phyloP scores from a whole-genome alignment of 1,140 invertebrate genomes.

The Pentalonia nigronervosa region DNA sequence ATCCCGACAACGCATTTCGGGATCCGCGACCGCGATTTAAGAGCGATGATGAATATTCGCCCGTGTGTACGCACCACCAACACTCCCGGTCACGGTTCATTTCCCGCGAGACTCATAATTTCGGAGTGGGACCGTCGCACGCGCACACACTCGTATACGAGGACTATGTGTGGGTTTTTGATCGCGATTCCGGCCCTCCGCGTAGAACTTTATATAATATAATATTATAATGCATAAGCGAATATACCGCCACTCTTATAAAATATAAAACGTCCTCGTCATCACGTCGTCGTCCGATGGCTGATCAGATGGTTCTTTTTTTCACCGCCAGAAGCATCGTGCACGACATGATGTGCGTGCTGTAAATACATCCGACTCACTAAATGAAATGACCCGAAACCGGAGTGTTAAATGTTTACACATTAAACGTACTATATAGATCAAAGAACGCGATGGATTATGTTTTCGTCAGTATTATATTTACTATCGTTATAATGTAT shows the following conservation, averaged over 20 bases:
- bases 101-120: constrained; percentile 43
- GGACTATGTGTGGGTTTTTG: neutral
- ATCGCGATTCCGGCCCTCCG: neutral
- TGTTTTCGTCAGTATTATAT: neutral
- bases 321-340: neutral
- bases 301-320: too few relatives aligned
- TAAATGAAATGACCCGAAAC: constrained; percentile 15
- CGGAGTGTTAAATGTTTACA: neutral
- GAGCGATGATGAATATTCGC: constrained; percentile 6
- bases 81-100: neutral
- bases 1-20: neutral
- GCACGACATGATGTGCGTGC: neutral
- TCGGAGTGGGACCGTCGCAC: neutral
- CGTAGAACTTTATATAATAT: neutral
- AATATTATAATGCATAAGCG: neutral
- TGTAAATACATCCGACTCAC: neutral
- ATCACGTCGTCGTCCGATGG: neutral
- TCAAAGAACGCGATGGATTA: neutral
- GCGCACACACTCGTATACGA: neutral
- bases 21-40: neutral
- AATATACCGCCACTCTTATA: neutral
- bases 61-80: neutral
- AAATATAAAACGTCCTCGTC: neutral
- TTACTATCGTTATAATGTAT: neutral
- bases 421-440: neutral